These are phyloP conservation scores for Pachydiplax longipennis DNA, from an alignment of 2,888 invertebrate genomes.

Conservation along the genomic window DNA sequence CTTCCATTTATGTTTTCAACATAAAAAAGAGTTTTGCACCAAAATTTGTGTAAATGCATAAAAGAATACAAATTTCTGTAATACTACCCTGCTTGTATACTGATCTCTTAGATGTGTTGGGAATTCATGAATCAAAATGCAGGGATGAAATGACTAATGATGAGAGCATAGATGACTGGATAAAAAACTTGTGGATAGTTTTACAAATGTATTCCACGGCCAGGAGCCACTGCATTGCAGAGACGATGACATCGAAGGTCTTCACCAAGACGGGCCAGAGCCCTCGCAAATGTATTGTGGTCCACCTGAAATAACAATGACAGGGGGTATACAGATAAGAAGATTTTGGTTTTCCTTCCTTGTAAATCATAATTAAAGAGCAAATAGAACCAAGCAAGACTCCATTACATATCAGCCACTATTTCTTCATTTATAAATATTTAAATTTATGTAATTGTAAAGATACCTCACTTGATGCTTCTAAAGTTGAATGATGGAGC, in stretches of 20 bases:
- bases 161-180: not conserved
- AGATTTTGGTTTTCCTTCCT: no score
- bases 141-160: not conserved
- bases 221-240: constrained; percentile 24
- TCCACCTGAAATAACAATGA: constrained; percentile 7
- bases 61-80: constrained; percentile 5
- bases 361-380: no score
- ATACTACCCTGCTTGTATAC: not conserved
- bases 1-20: not conserved
- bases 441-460: no score
- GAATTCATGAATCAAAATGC: not conserved
- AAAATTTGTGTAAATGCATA: constrained; percentile 17
- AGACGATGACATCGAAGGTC: constrained; percentile 6
- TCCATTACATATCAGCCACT: no score
- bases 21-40: not conserved
- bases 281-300: constrained; percentile 19
- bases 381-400: no score
- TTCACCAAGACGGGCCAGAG: constrained; percentile 1
- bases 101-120: not conserved
- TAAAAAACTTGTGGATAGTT: not conserved
- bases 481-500: no score
- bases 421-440: no score
- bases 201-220: not conserved
- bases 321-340: no score
- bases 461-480: no score